A percentile compares a stretch with the other conserved stretches of the same genome.
phyloP scores from a whole-genome alignment of 2,797 vertebrate genomes.

The Lithobates sylvaticus region DNA sequence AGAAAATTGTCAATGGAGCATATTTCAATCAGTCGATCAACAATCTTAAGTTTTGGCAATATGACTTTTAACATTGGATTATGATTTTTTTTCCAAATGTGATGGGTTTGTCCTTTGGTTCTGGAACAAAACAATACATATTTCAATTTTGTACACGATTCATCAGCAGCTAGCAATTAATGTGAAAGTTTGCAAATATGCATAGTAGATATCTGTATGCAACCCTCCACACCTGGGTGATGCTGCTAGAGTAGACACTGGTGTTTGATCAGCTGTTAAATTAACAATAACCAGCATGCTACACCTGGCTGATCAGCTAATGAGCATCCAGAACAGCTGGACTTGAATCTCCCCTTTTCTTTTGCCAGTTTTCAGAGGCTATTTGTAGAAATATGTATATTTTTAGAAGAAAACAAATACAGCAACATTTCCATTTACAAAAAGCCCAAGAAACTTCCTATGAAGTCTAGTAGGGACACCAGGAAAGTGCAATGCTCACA shows the following conservation, averaged over 20 bases:
- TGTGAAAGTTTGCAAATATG: background rate
- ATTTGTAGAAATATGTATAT: background rate
- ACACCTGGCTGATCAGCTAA: conserved; percentile 38
- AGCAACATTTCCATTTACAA: no score
- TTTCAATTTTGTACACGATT: background rate
- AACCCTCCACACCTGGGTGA: conserved; percentile 2
- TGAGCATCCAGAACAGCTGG: conserved; percentile 40
- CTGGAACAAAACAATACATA: background rate
- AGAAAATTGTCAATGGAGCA: no score
- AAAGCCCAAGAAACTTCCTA: no score
- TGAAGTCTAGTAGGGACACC: no score
- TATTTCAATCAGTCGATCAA: no score
- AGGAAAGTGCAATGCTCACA: no score
- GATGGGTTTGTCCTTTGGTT: no score
- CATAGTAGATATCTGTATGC: background rate
- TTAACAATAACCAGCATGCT: conserved; percentile 36
- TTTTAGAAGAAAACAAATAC: no score
- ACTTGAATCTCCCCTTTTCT: background rate
- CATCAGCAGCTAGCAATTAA: background rate
- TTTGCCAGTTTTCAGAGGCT: background rate
- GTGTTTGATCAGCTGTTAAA: conserved; percentile 51
- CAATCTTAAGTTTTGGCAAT: no score
- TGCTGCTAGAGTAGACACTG: conserved; percentile 1
- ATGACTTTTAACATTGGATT: no score
- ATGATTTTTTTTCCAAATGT: no score